Base-by-base conservation (phyloP, 2,888 invertebrate species). In the Cheilosia urbana region DNA sequence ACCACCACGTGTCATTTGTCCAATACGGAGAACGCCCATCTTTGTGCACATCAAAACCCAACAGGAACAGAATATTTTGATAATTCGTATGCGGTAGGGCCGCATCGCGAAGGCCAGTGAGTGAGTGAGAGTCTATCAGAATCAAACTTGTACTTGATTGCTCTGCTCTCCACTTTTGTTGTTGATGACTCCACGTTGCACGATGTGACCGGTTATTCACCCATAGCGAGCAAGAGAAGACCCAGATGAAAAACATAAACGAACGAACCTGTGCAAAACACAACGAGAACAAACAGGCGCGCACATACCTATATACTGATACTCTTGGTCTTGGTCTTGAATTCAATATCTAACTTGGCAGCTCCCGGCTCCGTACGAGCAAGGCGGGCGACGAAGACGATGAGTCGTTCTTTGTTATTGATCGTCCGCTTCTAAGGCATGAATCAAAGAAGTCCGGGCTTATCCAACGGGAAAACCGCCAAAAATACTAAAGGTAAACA, bases 131-230 rank as follows among this genome's bases (percentile, higher is more conserved):
- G 24, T 19, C 30, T 9, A 37, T 13, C 19, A 53, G 40, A 72
- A 72, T 72, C 65, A 60, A 72, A 66, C 72, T 58, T 79, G 65
- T 66, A 66, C 72, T 58, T 79, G 65, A 79, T 72, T 72, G 51
- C 65, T 58, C 78, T 72, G 51, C 58, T 58, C 78, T 72, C 51
- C 58, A 65, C 76, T 71, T 79, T 79, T 73, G 68, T 79, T 51
- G 79, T 73, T 83, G 73, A 79, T 68, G 83, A 83, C 68, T 79
- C 62, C 78, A 79, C 63, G 17, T 13, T 47, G 9, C 47, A 51
- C 15, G 62, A 68, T 79, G 63, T 83, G 83, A 83, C 83, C 83
- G 83, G 83, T 83, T 83, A 83, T 83, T 83, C 83, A 83, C 83
- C 83, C 83, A 83, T 83, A 79, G 83, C 79, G 42, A 76, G 17